Base-by-base conservation (phyloP, 2,888 invertebrate genomes). In the Cephus nigrinus region DNA sequence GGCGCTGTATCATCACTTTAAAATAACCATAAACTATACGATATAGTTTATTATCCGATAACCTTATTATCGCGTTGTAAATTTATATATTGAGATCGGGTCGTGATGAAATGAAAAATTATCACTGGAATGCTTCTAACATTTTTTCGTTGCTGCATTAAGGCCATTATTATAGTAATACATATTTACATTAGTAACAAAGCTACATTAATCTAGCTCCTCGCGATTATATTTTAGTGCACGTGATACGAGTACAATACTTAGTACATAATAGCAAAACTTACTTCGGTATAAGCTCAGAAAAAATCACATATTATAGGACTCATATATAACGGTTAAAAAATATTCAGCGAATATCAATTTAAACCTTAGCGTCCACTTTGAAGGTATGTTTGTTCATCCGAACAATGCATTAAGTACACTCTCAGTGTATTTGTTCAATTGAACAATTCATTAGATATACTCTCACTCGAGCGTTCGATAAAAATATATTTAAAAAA, bases 281-380 rank as follows among this genome's bases (percentile, higher is more conserved):
- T 34, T 74, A 74, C 33, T 40, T 33, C 34, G 36, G 74, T 74
- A 74, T 33, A 74, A 74, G 74, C 74, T 74, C 34, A 74, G 12
- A 33, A 40, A 74, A 35, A 40, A 74, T 74, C 74, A 74, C 74
- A 74, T 74, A 74, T 74, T 34, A 74, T 74, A 74, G 74, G 74
- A 74, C 30, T 74, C 74, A 12, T 15, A 12, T 15, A 30, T 32
- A 71, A 71, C 9, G 1, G 32, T 71, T 71, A 71, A 32, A 11
- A 11, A 33, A 71, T 71, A 71, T 71, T 71, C 71, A 71, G 31
- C 71, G 33, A 55, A 55, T 23, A 55, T 55, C 9, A 55, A 23
- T 55, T 55, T 23, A 23, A 55, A 55, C 5, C 23, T 23, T 9
- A 55, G 40, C 23, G 40, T 9, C 23, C 9, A 23, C 55, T 55